phyloP scores from a whole-genome alignment of 2,113 vertebrate genomes.

The Sialia sialis region DNA sequence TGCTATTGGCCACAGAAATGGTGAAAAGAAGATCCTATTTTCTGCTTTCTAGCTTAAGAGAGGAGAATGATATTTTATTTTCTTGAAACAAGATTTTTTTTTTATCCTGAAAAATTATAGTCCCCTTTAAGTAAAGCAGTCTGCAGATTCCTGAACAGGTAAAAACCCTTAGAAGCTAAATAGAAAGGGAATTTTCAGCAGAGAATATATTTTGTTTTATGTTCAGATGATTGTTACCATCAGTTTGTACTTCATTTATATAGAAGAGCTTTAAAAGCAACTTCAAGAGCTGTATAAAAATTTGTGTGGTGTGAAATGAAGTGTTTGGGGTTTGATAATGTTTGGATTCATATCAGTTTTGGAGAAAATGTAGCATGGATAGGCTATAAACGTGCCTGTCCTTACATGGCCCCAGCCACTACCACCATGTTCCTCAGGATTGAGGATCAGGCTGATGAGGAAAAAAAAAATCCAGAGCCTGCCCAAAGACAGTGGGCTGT shows the following conservation, averaged over 20 bases:
- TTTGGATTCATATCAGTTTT: background rate
- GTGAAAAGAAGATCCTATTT: background rate
- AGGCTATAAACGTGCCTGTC: background rate
- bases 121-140: background rate
- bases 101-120: background rate
- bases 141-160: background rate
- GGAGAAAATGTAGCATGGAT: background rate
- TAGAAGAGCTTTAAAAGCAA: background rate
- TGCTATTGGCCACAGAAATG: background rate
- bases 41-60: background rate
- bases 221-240: background rate
- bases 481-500: background rate
- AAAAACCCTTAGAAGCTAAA: background rate
- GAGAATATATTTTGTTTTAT: background rate
- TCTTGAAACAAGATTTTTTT: background rate
- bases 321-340: background rate
- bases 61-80: background rate
- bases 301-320: slow-evolving; percentile 1
- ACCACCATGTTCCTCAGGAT: background rate
- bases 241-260: background rate
- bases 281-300: background rate
- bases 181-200: background rate
- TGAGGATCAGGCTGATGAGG: background rate
- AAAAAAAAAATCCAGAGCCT: background rate
- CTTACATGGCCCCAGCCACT: background rate